Evolutionary conservation across 2,113 vertebrate genomes (phyloP), one percentile per base, ranked within the genome.

Genomic region (Monopterus albus): DNA sequence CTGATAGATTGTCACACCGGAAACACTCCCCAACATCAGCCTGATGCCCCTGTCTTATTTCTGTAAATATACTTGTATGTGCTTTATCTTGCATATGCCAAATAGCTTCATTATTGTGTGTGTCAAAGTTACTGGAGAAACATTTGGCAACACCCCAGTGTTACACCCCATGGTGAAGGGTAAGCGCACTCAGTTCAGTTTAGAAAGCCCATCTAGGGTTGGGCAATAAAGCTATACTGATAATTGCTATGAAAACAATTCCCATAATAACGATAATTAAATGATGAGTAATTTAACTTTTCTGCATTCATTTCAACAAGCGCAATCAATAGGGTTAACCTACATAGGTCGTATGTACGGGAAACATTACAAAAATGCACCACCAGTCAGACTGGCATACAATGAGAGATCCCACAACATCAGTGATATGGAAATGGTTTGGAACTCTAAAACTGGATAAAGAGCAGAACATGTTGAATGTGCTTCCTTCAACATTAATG

Each of bases 1-100:
- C 76, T 81, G 79, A 88, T 81, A 85, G 47, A 84, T 79, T 79
- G 25, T 67, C 47, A 59, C 42, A 38, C 68, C 71, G 65, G 59
- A 63, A 67, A 79, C 38, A 65, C 51, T 70, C 31, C 53, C 26
- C 25, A 68, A 69, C 74, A 75, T 67, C 74, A 65, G 46, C 20
- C 50, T 60, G 35, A 59, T n/a, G 52, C 64, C 26, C 31, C 15
- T 29, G 39, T 70, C 59, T 75, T 17, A 79, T 70, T 75, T 52
- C 57, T 64, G 49, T 66, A 75, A 80, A 79, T 81, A 42, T 71
- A 40, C 73, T 64, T 61, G 79, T 58, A 11, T 67, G n/a, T n/a
- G n/a, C 29, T 29, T 60, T 25, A 14, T 78, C 31, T 59, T 61
- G 56, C 63, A 74, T 17, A 47, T 76, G 62, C 77, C 66, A 79